Percentiles rank a stretch among this genome's conserved stretches.
Evolutionary conservation across 1,140 invertebrate genomes (phyloP).

Genomic region (Aphaenogaster rudis): DNA sequence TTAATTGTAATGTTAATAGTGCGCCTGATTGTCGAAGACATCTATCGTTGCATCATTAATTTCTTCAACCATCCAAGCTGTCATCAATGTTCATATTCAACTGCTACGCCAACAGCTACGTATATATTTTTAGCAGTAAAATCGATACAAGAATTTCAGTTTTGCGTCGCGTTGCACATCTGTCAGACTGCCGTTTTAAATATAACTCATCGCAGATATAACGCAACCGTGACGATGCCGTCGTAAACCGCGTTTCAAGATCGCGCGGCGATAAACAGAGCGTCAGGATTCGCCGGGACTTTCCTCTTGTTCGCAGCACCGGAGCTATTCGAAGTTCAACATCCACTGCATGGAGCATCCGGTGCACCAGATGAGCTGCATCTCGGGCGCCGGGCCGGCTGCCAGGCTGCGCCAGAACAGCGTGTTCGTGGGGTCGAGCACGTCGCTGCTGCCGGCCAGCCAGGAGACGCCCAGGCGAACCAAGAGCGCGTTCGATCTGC

Average conservation of each 20-base stretch:
- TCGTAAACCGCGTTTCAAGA: not conserved
- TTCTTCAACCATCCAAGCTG: not conserved
- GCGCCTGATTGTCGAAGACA: not conserved
- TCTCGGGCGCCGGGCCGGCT: conserved; percentile 37
- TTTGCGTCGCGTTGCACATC: not conserved
- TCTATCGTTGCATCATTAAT: not conserved
- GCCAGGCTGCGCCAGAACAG: conserved; percentile 91
- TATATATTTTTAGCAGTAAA: not conserved
- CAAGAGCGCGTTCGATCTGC: conserved; percentile 94
- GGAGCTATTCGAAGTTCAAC: conserved; percentile 90
- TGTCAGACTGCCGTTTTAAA: not conserved
- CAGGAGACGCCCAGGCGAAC: conserved; percentile 90
- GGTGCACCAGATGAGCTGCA: conserved; percentile 72
- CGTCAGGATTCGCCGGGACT: not conserved
- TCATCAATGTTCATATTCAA: not conserved
- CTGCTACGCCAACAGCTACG: not conserved
- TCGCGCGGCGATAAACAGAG: not conserved
- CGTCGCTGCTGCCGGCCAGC: conserved; percentile 85
- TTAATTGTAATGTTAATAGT: conserved; percentile 17
- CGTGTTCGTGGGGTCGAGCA: conserved; percentile 92
- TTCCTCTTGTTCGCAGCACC: conserved; percentile 87
- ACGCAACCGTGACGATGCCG: not conserved
- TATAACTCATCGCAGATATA: not conserved
- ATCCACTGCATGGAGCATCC: conserved; percentile 89
- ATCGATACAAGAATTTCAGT: not conserved